A percentile compares a stretch with the other conserved stretches of the same genome.
phyloP scores from a whole-genome alignment of 2,888 invertebrate species.

The Odiellus spinosus region DNA sequence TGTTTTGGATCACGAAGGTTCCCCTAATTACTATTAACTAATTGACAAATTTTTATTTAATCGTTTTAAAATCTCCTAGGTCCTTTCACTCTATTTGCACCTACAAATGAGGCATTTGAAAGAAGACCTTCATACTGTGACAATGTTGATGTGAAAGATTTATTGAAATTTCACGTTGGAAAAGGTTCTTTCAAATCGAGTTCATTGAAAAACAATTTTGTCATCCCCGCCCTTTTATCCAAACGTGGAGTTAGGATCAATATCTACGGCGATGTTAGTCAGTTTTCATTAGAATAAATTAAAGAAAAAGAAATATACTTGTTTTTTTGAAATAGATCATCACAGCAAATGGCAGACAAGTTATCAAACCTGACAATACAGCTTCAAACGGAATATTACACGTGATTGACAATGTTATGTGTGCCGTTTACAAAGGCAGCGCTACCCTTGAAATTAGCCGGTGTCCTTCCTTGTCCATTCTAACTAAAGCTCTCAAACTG shows the following conservation, averaged over 20 bases:
- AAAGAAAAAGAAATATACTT: neutral
- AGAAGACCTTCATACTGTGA: conserved; percentile 1
- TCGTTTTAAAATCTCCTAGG: neutral
- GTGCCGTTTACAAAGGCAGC: conserved; percentile 9
- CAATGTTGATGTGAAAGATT: neutral
- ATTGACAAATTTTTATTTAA: too few relatives aligned
- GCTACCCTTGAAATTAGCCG: conserved; percentile 6
- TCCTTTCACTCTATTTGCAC: conserved; percentile 1
- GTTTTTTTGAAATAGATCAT: conserved; percentile 3
- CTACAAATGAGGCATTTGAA: conserved; percentile 1
- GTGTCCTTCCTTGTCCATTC: conserved; percentile 8
- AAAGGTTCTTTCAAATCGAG: conserved; percentile 7
- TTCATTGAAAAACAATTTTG: conserved; percentile 9
- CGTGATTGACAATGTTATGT: conserved; percentile 11
- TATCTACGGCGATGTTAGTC: conserved; percentile 7
- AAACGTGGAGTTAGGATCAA: conserved; percentile 13
- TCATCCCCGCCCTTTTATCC: conserved; percentile 8
- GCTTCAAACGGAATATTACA: conserved; percentile 16
- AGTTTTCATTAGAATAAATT: neutral
- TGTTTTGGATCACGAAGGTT: neutral
- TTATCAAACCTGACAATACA: conserved; percentile 8
- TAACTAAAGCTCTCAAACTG: conserved; percentile 7
- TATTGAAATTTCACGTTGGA: conserved; percentile 3
- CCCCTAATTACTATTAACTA: too few relatives aligned
- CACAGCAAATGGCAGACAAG: conserved; percentile 8